Evolutionary conservation across 1,140 invertebrate genomes (phyloP).

Genomic region (Mactra quadrangularis): DNA sequence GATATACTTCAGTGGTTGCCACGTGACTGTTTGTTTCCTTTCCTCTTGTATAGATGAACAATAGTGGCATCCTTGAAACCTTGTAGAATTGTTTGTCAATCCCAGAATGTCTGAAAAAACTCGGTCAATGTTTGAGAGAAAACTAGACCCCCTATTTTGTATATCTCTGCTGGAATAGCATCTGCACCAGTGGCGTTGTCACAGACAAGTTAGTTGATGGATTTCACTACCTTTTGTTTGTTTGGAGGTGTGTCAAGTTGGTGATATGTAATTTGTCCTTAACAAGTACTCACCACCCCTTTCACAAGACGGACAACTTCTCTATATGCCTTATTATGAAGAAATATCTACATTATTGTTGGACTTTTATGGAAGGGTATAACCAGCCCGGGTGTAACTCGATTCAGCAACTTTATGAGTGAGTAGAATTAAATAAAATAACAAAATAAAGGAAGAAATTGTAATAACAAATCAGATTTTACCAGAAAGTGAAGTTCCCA

Average conservation of each 20-base stretch:
- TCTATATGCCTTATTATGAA: too few relatives aligned
- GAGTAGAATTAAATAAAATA: background rate
- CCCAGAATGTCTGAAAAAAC: conserved; percentile 51
- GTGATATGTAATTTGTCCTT: too few relatives aligned
- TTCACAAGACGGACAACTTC: too few relatives aligned
- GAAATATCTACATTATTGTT: too few relatives aligned
- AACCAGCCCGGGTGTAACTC: too few relatives aligned
- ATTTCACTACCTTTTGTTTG: too few relatives aligned
- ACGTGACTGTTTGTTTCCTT: conserved; percentile 33
- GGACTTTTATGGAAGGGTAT: too few relatives aligned
- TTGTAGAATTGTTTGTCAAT: conserved; percentile 20
- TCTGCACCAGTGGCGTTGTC: conserved; percentile 56
- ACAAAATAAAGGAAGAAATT: background rate
- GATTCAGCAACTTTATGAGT: too few relatives aligned
- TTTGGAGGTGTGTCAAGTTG: too few relatives aligned
- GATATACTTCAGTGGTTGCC: conserved; percentile 64
- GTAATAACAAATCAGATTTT: background rate
- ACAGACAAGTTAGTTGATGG: too few relatives aligned
- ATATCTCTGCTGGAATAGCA: conserved; percentile 59
- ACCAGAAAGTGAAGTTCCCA: background rate
- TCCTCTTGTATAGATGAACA: conserved; percentile 65
- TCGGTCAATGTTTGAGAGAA: conserved; percentile 30
- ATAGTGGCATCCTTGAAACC: conserved; percentile 62
- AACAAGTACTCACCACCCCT: too few relatives aligned
- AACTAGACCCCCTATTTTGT: conserved; percentile 29